phyloP scores from a whole-genome alignment of 1,140 invertebrate genomes.

The Zaprionus ornatus region DNA sequence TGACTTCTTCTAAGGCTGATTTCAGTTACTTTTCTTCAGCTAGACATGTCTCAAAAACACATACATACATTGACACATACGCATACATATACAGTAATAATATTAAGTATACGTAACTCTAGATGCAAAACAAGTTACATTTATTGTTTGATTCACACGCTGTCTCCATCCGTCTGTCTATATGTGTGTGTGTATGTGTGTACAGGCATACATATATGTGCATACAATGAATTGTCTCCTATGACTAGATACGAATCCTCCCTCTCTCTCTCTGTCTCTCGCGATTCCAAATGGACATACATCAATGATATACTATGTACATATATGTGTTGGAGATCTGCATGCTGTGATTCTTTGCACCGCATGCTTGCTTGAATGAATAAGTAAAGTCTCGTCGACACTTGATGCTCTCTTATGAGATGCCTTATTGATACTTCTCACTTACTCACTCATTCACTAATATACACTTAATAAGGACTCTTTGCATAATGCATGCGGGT shows the following conservation, averaged over 20 bases:
- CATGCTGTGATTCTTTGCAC: too few relatives aligned
- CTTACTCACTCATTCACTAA: too few relatives aligned
- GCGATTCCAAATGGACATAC: not conserved
- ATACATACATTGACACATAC: slow-evolving; percentile 11
- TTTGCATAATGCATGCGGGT: not conserved
- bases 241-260: slow-evolving; percentile 69
- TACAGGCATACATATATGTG: not conserved
- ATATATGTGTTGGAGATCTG: not conserved
- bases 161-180: slow-evolving; percentile 16
- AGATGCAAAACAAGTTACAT: slow-evolving; percentile 24
- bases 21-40: not conserved
- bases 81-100: not conserved
- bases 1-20: not conserved
- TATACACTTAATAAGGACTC: not conserved
- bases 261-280: not conserved
- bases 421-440: too few relatives aligned
- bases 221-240: slow-evolving; percentile 22
- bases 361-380: too few relatives aligned
- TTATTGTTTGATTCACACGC: slow-evolving; percentile 59
- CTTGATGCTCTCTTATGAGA: too few relatives aligned
- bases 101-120: not conserved
- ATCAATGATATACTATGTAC: not conserved
- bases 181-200: too few relatives aligned
- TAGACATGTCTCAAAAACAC: slow-evolving; percentile 7
- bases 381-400: too few relatives aligned